Conservation (phyloP, 2,113 vertebrate species). For the Zingel zingel region DNA sequence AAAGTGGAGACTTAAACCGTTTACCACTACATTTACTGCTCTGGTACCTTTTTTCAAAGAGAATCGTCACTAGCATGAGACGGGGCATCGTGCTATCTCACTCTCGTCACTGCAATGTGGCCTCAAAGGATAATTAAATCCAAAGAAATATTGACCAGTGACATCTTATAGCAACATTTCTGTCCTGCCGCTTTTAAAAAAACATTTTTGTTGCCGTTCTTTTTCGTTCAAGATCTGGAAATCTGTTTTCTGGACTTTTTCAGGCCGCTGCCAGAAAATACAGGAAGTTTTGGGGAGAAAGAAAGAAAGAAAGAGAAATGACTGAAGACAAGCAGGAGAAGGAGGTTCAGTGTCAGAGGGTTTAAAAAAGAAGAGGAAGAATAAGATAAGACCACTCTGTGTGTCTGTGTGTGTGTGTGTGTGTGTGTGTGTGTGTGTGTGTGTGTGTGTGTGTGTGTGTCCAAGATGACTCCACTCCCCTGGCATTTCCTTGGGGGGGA, state of each 20-base stretch:
- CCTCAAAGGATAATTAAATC: background rate
- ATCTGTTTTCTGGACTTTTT: constrained; percentile 13
- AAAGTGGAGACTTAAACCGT: too few species aligned
- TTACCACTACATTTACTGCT: too few species aligned
- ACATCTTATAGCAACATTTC: background rate
- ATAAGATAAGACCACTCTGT: background rate
- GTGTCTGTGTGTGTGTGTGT: constrained; percentile 5
- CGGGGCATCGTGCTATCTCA: too few species aligned
- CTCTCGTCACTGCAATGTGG: too few species aligned
- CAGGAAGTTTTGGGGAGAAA: background rate
- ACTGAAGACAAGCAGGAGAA: constrained; percentile 19
- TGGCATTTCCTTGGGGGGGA: constrained; percentile 85
- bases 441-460: background rate
- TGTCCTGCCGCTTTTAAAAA: background rate
- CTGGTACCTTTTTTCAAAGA: too few species aligned
- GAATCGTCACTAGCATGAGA: too few species aligned
- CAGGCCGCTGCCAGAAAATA: constrained; percentile 19
- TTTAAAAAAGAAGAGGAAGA: constrained; percentile 18
- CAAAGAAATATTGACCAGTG: background rate
- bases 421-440: background rate
- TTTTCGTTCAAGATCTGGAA: constrained; percentile 7
- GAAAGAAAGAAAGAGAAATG: background rate
- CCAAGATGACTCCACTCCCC: constrained; percentile 72
- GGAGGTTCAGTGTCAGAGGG: constrained; percentile 5
- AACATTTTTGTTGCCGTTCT: background rate